A percentile compares a stretch with the other conserved stretches of the same genome.
Evolutionary conservation across 2,797 vertebrate species (phyloP).

Genomic region (Myripristis murdjan): DNA sequence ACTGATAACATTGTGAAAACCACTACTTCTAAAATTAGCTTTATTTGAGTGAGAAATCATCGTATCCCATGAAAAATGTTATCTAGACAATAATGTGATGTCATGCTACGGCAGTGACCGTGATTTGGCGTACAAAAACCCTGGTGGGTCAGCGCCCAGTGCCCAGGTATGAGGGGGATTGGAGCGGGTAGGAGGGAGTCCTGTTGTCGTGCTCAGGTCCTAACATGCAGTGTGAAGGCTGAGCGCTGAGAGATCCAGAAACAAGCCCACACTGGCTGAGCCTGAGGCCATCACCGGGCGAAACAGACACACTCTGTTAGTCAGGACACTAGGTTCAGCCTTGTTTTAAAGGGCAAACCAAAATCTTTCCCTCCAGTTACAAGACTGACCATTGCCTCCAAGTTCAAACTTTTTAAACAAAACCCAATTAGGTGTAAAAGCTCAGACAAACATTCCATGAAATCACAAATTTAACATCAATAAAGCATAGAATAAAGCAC

Average conservation of each 20-base stretch:
- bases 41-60: conserved; percentile 1
- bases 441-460: neutral
- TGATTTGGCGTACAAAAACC: neutral
- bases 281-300: conserved; percentile 22
- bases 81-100: neutral
- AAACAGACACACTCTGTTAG: conserved; percentile 22
- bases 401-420: no score
- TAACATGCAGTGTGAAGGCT: conserved; percentile 57
- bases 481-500: no score
- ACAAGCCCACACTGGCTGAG: conserved; percentile 68
- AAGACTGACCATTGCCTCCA: neutral
- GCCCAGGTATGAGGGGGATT: conserved; percentile 51
- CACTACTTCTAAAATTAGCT: neutral
- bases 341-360: conserved; percentile 11
- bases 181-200: conserved; percentile 1
- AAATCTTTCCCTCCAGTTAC: neutral
- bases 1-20: conserved; percentile 19
- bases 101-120: conserved; percentile 9
- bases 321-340: conserved; percentile 11
- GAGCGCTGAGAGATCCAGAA: conserved; percentile 37
- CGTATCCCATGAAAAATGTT: conserved; percentile 3
- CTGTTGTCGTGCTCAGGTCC: conserved; percentile 59
- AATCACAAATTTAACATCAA: neutral
- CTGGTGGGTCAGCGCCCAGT: conserved; percentile 11
- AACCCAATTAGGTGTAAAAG: no score